Conservation (phyloP, 2,888 invertebrate species). For the Physocephala rufipes region DNA sequence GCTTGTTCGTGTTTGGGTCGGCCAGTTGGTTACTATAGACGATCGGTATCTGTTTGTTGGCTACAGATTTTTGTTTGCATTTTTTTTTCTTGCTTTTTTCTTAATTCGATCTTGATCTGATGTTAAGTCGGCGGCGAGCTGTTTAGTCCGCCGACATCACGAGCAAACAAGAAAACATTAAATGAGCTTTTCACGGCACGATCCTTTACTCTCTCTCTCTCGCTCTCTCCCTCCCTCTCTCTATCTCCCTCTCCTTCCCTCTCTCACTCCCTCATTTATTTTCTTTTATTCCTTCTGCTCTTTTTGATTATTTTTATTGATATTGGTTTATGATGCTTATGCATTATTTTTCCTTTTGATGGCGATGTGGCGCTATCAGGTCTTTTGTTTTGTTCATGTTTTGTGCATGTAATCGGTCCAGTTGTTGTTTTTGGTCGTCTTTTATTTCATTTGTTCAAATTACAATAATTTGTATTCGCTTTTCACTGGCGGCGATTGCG, state of each 20-base stretch:
- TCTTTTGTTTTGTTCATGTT: not conserved
- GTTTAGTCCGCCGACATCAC: slow-evolving; percentile 12
- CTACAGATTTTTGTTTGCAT: slow-evolving; percentile 1
- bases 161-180: slow-evolving; percentile 28
- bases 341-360: slow-evolving; percentile 9
- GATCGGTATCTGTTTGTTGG: not conserved
- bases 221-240: not conserved
- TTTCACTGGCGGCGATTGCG: slow-evolving; percentile 11
- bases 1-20: not conserved
- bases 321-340: slow-evolving; percentile 6
- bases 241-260: not conserved
- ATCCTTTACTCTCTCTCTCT: slow-evolving; percentile 7
- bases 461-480: slow-evolving; percentile 39
- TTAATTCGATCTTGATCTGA: not conserved
- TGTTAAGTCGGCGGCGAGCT: too few relatives aligned
- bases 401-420: not conserved
- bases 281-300: slow-evolving; percentile 7
- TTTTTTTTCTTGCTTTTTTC: slow-evolving; percentile 5
- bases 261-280: slow-evolving; percentile 2
- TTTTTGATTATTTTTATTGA: not conserved
- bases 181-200: slow-evolving; percentile 37
- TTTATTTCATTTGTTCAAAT: slow-evolving; percentile 39
- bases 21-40: not conserved
- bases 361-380: slow-evolving; percentile 11
- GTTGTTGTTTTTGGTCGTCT: slow-evolving; percentile 16